A percentile compares a stretch with the other conserved stretches of the same genome.
These are phyloP conservation scores for Rhinolophus ferrumequinum DNA, from an alignment of 2,113 vertebrate species.

Conservation along the genomic window DNA sequence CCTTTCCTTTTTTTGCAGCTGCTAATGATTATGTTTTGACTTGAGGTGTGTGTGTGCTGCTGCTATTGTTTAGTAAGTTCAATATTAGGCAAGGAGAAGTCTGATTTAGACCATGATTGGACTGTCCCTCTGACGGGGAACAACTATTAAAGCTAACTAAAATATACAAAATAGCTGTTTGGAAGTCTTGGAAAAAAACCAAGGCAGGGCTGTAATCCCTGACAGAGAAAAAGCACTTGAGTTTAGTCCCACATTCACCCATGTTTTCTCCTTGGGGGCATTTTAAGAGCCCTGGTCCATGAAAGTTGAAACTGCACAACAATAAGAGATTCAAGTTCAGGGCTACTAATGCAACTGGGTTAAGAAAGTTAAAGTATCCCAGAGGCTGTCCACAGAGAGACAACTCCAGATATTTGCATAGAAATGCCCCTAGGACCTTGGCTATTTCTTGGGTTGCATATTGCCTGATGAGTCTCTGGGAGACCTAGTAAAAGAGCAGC, in stretches of 20 bases:
- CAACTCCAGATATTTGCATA: neutral
- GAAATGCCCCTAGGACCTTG: neutral
- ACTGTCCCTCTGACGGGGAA: neutral
- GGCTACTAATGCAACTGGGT: neutral
- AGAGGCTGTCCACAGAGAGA: neutral
- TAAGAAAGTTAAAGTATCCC: neutral
- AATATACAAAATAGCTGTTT: neutral
- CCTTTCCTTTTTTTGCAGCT: neutral
- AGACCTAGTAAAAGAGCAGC: neutral
- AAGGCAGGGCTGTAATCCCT: neutral
- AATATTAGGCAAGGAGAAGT: neutral
- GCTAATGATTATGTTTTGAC: neutral
- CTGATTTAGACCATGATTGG: neutral
- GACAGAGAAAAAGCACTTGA: neutral
- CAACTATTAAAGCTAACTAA: neutral
- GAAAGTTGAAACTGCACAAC: neutral
- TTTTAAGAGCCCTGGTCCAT: neutral
- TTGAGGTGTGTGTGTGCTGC: neutral
- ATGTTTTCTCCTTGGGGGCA: neutral
- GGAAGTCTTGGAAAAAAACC: neutral
- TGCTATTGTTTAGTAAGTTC: neutral
- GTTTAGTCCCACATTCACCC: neutral
- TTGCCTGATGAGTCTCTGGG: neutral
- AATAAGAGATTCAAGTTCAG: neutral
- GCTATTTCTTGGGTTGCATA: neutral